Conservation (phyloP, 1,140 invertebrate species). For the Brachionus asplanchnoidis region DNA sequence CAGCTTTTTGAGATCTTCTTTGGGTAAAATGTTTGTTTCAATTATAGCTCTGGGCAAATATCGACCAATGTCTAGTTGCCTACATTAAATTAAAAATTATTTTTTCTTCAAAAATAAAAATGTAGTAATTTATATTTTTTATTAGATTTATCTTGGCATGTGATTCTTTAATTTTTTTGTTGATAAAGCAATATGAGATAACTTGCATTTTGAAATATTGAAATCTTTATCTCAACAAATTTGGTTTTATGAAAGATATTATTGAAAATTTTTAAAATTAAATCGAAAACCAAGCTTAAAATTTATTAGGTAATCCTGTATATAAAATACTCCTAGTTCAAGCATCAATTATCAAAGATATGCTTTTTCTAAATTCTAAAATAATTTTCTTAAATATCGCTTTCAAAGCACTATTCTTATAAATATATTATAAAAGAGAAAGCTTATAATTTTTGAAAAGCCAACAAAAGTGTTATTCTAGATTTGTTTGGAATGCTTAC, state of each 20-base stretch:
- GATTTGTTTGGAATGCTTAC: background rate
- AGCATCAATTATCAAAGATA: background rate
- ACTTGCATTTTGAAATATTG: background rate
- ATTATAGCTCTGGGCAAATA: slow-evolving; percentile 15
- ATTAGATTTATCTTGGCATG: no score
- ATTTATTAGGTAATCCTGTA: background rate
- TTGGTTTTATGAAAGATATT: background rate
- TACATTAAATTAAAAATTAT: background rate
- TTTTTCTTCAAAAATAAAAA: background rate
- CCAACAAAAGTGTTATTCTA: background rate
- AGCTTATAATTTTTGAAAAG: background rate
- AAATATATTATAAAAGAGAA: background rate
- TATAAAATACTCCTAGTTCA: background rate
- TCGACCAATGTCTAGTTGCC: background rate
- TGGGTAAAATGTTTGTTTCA: background rate
- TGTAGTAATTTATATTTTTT: no score
- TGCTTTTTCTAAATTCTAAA: background rate
- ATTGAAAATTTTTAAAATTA: background rate
- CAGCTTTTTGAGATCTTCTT: slow-evolving; percentile 18
- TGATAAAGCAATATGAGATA: no score
- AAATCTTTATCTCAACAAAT: background rate
- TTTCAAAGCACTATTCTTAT: background rate
- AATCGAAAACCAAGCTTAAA: background rate
- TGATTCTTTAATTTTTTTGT: no score
- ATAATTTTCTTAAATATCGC: background rate